Evolutionary conservation across 2,888 invertebrate species (phyloP).

Genomic region (Glaucopsyche alexis): DNA sequence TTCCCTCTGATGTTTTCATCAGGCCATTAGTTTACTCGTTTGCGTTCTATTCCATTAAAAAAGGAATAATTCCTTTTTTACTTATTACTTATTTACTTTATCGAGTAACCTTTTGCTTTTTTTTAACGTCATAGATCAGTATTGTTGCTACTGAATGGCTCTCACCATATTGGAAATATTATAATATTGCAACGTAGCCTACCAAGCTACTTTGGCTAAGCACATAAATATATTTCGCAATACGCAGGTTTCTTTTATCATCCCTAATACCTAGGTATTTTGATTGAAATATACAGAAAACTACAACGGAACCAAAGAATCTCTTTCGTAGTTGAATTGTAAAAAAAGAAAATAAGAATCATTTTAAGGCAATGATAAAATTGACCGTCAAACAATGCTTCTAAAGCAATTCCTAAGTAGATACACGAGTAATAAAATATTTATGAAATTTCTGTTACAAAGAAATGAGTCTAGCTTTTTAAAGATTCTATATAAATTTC

Average conservation of each 20-base stretch:
- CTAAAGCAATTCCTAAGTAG: constrained; percentile 15
- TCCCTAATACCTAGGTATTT: background rate
- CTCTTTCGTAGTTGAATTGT: background rate
- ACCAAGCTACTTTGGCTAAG: no score
- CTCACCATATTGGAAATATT: no score
- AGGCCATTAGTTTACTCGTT: no score
- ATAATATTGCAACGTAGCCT: no score
- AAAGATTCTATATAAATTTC: constrained; percentile 27
- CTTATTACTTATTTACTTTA: no score
- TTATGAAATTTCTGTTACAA: constrained; percentile 17
- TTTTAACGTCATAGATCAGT: no score
- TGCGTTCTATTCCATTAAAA: no score
- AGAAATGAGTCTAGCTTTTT: constrained; percentile 21
- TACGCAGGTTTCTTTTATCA: no score
- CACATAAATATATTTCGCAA: no score
- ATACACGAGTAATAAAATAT: constrained; percentile 11
- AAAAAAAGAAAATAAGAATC: background rate
- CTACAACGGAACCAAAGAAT: background rate
- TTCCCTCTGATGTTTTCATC: no score
- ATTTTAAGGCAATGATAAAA: constrained; percentile 3
- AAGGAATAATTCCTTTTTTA: no score
- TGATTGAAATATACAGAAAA: background rate
- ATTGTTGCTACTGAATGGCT: no score
- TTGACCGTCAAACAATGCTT: background rate
- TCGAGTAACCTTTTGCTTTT: background rate